These are phyloP conservation scores for Hydrochoerus hydrochaeris DNA, from an alignment of 2,113 vertebrate genomes.

Conservation along the genomic window DNA sequence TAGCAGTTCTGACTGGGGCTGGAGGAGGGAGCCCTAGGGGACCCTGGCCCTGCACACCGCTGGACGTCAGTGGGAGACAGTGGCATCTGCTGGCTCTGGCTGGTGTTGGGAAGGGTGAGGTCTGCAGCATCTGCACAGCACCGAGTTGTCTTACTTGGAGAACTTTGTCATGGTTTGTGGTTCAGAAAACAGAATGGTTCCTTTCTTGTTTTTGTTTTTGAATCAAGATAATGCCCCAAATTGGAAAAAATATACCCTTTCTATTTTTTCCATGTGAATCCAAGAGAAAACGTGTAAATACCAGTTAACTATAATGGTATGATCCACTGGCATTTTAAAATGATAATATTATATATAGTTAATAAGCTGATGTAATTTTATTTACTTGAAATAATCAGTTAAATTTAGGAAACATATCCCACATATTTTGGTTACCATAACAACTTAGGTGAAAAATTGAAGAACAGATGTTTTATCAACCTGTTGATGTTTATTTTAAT, in stretches of 20 bases:
- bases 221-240: not conserved
- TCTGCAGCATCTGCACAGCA: not conserved
- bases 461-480: constrained; percentile 77
- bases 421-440: constrained; percentile 80
- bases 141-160: not conserved
- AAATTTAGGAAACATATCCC: constrained; percentile 75
- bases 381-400: constrained; percentile 81
- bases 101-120: not conserved
- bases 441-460: constrained; percentile 76
- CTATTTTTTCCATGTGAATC: constrained; percentile 50
- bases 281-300: constrained; percentile 6
- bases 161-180: not conserved
- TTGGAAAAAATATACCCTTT: not conserved
- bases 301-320: constrained; percentile 58
- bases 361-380: constrained; percentile 75
- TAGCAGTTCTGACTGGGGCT: not conserved
- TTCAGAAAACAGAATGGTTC: constrained; percentile 30
- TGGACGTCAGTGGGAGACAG: not conserved
- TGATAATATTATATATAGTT: constrained; percentile 72
- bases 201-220: constrained; percentile 52
- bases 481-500: constrained; percentile 79
- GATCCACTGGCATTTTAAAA: constrained; percentile 61
- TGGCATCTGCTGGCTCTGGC: not conserved
- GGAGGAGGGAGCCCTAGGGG: not conserved
- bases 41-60: not conserved